Evolutionary conservation across 1,140 invertebrate species (phyloP), one percentile per base, ranked within the genome.

Genomic region (Brachionus rotundiformis): DNA sequence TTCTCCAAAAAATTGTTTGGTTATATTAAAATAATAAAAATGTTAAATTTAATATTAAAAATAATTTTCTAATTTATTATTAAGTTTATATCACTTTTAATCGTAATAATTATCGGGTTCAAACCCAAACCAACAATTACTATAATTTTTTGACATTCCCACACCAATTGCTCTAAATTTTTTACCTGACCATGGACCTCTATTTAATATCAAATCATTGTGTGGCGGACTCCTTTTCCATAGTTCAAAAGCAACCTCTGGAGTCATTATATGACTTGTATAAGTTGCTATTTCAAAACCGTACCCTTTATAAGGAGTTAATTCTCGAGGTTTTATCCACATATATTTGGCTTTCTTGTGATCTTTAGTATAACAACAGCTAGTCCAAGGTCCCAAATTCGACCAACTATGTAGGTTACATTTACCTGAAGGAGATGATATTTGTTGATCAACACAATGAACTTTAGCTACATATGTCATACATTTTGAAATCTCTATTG

Each of bases 211-310:
- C 4, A 76, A 13, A 54, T 76, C 73, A 33, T 76, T 49, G 16
- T 76, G 73, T n/a, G 73, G 44, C 7, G 73, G 73, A 19, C 73
- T 76, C 6, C 29, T 76, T 31, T 27, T 54, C 73, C 73, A 76
- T 31, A 76, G 16, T 8, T 49, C 41, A 31, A 76, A 76, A 11
- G 73, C 73, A 4, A 76, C 25, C 54, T 76, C 41, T 29, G 73
- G 41, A 49, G 44, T 49, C 73, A 76, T 76, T 33, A 49, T 54
- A 76, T 54, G 31, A 33, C 73, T 76, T 7, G 25, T 49, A 10
- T 49, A 76, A 76, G 73, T 54, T n/a, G 73, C 73, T 29, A 76
- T 76, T 54, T 76, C 73, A 54, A 76, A 76, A 7, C 73, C 73
- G n/a, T 76, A 29, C 2, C 73, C 73, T 54, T 76, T 76, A 10